phyloP scores from a whole-genome alignment of 2,113 vertebrate genomes.

The Callipepla squamata region DNA sequence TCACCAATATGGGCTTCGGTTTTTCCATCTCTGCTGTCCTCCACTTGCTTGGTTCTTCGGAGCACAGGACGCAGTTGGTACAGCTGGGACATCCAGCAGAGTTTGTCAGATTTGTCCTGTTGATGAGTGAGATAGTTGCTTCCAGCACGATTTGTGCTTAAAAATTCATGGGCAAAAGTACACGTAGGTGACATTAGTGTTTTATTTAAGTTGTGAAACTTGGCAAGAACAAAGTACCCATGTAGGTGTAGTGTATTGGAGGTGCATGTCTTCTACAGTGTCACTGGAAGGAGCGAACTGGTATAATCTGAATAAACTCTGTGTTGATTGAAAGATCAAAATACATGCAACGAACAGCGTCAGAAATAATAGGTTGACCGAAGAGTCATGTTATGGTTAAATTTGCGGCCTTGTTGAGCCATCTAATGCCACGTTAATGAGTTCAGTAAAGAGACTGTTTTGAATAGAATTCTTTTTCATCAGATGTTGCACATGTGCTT shows the following conservation, averaged over 20 bases:
- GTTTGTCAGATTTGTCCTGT: neutral
- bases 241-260: conserved; percentile 39
- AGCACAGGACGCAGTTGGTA: neutral
- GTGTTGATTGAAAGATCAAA: conserved; percentile 72
- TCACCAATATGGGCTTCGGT: neutral
- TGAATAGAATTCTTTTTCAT: conserved; percentile 75
- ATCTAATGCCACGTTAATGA: conserved; percentile 75
- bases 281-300: conserved; percentile 48
- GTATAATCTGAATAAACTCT: conserved; percentile 52
- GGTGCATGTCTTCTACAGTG: neutral
- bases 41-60: neutral
- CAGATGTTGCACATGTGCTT: conserved; percentile 75
- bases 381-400: conserved; percentile 73
- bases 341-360: conserved; percentile 66
- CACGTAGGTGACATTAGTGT: neutral
- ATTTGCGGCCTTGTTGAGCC: conserved; percentile 71
- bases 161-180: conserved; percentile 39
- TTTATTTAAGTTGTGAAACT: conserved; percentile 45
- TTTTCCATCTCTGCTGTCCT: neutral
- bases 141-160: neutral
- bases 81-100: neutral
- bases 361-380: conserved; percentile 69
- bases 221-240: conserved; percentile 9
- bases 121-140: neutral
- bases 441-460: conserved; percentile 71